Percentiles rank a stretch among this genome's conserved stretches.
Evolutionary conservation across 2,113 vertebrate species (phyloP).

Genomic region (Rattus rattus): DNA sequence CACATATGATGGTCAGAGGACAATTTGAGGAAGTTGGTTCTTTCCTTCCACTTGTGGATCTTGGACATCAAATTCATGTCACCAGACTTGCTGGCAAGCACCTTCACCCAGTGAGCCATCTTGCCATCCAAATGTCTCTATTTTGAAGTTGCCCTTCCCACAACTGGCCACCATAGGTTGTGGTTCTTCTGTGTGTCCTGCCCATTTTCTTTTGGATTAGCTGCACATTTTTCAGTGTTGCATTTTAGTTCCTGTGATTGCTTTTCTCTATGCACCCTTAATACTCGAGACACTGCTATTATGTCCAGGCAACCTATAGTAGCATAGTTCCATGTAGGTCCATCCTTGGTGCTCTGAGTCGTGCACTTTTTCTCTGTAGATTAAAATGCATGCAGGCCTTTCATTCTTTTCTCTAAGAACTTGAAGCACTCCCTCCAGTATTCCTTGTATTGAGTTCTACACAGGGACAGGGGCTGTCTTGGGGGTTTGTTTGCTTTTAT

Average conservation of each 20-base stretch:
- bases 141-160: background rate
- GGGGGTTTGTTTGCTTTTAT: background rate
- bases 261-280: constrained; percentile 13
- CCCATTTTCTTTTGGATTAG: background rate
- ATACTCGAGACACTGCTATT: background rate
- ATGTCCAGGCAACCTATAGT: background rate
- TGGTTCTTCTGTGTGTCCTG: background rate
- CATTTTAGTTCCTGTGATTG: constrained; percentile 10
- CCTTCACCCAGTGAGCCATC: background rate
- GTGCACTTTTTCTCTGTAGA: background rate
- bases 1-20: background rate
- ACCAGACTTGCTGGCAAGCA: background rate
- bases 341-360: background rate
- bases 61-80: too few relatives aligned
- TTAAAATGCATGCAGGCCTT: background rate
- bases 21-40: background rate
- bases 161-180: background rate
- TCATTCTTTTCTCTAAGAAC: background rate
- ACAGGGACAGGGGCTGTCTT: background rate
- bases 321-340: background rate
- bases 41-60: background rate
- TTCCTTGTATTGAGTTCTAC: background rate
- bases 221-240: background rate
- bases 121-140: background rate
- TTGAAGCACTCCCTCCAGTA: background rate